Percentiles rank a stretch among this genome's conserved stretches.
These are phyloP conservation scores for Cotesia vestalis DNA, from an alignment of 1,140 invertebrate genomes.

Conservation along the genomic window DNA sequence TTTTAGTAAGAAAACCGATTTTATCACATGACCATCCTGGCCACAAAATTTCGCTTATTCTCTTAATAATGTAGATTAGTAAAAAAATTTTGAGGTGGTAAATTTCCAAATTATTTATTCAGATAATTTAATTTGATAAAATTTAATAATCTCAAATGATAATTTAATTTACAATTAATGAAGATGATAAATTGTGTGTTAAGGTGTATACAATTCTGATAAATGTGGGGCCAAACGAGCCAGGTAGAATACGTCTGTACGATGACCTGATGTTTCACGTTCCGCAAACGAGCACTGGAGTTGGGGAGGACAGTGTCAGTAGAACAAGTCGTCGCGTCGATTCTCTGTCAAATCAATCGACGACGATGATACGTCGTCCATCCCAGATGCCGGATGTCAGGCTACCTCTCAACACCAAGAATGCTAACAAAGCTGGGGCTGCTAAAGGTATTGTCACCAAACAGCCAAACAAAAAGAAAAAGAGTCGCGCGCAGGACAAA, in stretches of 20 bases:
- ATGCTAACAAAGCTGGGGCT: slow-evolving; percentile 75
- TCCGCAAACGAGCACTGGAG: slow-evolving; percentile 22
- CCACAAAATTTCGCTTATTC: too few species aligned
- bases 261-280: slow-evolving; percentile 69
- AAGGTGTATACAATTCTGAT: slow-evolving; percentile 92
- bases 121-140: too few species aligned
- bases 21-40: too few species aligned
- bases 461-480: slow-evolving; percentile 79
- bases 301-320: slow-evolving; percentile 47
- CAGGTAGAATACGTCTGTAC: slow-evolving; percentile 87
- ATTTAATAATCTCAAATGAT: too few species aligned
- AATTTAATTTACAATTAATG: too few species aligned
- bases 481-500: slow-evolving; percentile 84
- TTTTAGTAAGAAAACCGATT: too few species aligned
- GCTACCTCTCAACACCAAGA: slow-evolving; percentile 84
- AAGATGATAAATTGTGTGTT: background rate
- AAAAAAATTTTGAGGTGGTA: too few species aligned
- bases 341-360: slow-evolving; percentile 26
- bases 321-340: slow-evolving; percentile 25
- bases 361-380: slow-evolving; percentile 66
- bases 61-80: too few species aligned
- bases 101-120: too few species aligned
- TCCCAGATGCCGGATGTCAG: slow-evolving; percentile 83
- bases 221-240: slow-evolving; percentile 74
- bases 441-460: slow-evolving; percentile 59